Evolutionary conservation across 1,140 invertebrate species (phyloP).

Genomic region (Holotrichia oblita): DNA sequence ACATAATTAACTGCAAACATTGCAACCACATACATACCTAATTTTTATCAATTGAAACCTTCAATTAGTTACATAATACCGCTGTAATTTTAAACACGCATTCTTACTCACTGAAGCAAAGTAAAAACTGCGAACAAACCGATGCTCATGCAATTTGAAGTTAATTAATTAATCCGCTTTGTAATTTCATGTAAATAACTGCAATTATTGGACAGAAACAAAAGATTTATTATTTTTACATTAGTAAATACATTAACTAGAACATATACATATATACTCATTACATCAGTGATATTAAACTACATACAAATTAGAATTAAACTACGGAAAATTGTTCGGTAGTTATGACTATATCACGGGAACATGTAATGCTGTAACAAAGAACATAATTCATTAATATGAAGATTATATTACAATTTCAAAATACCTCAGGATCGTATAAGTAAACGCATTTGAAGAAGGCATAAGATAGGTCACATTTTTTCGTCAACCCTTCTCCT

Average conservation of each 20-base stretch:
- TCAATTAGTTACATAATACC: too few relatives aligned
- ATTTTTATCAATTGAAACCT: too few relatives aligned
- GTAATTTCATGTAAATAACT: not conserved
- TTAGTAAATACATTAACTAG: not conserved
- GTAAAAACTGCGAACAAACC: too few relatives aligned
- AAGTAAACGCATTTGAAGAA: constrained; percentile 39
- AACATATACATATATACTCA: not conserved
- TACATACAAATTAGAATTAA: not conserved
- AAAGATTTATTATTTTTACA: constrained; percentile 26
- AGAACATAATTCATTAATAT: constrained; percentile 25
- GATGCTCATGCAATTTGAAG: too few relatives aligned
- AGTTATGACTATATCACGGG: not conserved
- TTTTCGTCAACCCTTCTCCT: constrained; percentile 32
- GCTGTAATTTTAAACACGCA: too few relatives aligned
- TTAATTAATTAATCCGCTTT: not conserved
- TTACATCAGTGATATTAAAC: not conserved
- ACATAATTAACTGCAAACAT: too few relatives aligned
- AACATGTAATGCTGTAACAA: constrained; percentile 31
- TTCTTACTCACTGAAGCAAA: too few relatives aligned
- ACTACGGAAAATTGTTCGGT: not conserved
- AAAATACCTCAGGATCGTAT: constrained; percentile 28
- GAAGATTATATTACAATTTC: not conserved
- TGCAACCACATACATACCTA: too few relatives aligned
- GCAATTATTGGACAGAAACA: not conserved
- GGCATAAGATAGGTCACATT: constrained; percentile 33